Base-by-base conservation (phyloP, 2,888 invertebrate species). In the Leptura quadrifasciata region DNA sequence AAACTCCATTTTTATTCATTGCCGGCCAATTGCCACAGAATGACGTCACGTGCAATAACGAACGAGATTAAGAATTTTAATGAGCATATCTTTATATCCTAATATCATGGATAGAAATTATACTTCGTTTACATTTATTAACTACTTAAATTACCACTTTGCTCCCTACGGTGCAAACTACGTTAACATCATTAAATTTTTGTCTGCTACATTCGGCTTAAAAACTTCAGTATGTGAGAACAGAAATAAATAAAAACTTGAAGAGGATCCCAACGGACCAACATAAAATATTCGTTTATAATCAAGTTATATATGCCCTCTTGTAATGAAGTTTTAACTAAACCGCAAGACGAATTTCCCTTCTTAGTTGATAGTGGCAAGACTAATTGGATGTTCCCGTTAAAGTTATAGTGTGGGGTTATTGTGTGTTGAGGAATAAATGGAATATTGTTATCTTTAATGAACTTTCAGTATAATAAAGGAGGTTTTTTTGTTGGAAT, bases 401-500 rank as follows among this genome's bases (percentile, higher is more conserved):
- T 17, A 31, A 55, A 24, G 18, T 8, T 17, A 55, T 55, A 31
- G 55, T 68, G 68, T 9, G 52, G 31, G 24, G 60, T 60, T 60
- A 60, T 60, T 60, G 60, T 31, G 65, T 9, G 47, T 20, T 17
- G n/a, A 39, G 20, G 27, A 67, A 52, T 67, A 67, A 54, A 67
- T 67, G 54, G 65, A 64, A 54, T 54, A 67, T 67, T 67, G 65
- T 67, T 67, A n/a, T 54, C 24, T 67, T 67, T 67, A 67, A 67
- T 10, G 65, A 67, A 67, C 65, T 67, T 67, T 24, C 15, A 10
- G 24, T 27, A 17, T 27, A n/a, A 21, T 52, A 54, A 67, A 52
- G 21, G 52, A 52, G 6, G 47, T 47, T 35, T 18, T 67, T 24
- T 12, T 27, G 8, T 24, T n/a, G 65, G 9, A 31, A 17, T 21